Evolutionary conservation across 2,113 vertebrate species (phyloP), one percentile per base, ranked within the genome.

Genomic region (Indicator indicator): DNA sequence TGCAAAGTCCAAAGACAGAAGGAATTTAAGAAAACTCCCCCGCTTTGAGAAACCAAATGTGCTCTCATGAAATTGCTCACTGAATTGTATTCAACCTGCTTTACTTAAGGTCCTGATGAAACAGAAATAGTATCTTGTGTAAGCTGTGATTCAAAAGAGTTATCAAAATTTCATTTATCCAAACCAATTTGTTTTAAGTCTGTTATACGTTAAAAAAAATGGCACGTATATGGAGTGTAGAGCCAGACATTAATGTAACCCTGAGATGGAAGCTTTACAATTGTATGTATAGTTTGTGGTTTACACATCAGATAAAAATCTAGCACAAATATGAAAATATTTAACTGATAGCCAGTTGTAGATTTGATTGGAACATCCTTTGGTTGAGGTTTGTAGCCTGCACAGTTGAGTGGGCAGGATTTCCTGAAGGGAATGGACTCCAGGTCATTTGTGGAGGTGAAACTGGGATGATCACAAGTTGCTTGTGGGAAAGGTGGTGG

Each of bases 111-210:
- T 73, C 32, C 64, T 58, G 46, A 65, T 1, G 4, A 90, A 94
- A 88, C 16, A 69, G 95, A 93, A 95, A 95, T 26, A 81, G 40
- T 79, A 32, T 67, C 83, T 90, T 92, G n/a, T 90, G 73, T 75
- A 90, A 94, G 84, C 44, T 78, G 65, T 54, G 62, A 81, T 88
- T 90, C 76, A 90, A 86, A 90, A 78, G 63, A 88, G 54, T 93
- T 85, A 84, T 55, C 55, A 52, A 81, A 78, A 93, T 92, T 83
- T 67, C 58, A 55, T 90, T 90, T 86, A 84, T 68, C 58, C 20
- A 48, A 86, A 93, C 75, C 77, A 90, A 92, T 90, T 95, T 90
- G 64, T n/a, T 94, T 63, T 38, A 83, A 56, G 65, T 81, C 38
- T 90, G 54, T 74, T 91, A 68, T 80, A 52, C 30, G 32, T 56